Evolutionary conservation across 1,140 invertebrate genomes (phyloP), one percentile per base, ranked within the genome.

Genomic region (Meloidogyne exigua): DNA sequence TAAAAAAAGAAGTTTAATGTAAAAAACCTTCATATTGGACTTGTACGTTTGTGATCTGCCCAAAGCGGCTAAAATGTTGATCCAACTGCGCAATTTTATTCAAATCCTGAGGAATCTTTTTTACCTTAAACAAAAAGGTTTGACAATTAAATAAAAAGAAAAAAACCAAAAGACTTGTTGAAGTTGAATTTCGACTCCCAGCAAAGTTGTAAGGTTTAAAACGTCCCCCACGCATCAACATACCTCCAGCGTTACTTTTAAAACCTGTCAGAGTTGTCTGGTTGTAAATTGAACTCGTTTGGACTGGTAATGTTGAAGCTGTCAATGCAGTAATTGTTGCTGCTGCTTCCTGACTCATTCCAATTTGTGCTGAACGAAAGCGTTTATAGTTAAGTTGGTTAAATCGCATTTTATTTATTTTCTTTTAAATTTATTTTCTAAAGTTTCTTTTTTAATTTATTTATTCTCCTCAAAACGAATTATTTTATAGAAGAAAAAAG

Each of bases 41-140:
- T 21, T 95, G 93, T 76, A 98, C 93, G 88, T 97, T 98, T n/a
- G 94, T 92, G 85, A 98, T 94, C 89, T 93, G 95, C 71, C 96
- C 96, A 88, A 97, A 98, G 86, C 95, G 95, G 57, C 91, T 91
- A 88, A 98, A 98, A 88, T 96, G 95, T 88, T 95, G 93, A 89
- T 98, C 96, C 4, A 98, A 88, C 85, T 94, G 93, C 0, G 93
- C 92, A 80, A 98, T 98, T 82, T 93, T 95, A 88, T 98, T 98
- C 5, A 94, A 85, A 25, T 92, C 92, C 0, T 91, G 90, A 0
- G 95, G 95, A 18, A 98, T 92, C 88, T 96, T 97, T 80, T 93
- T 92, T 69, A 98, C 89, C 88, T 96, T 94, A 32, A 98, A 89
- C 28, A 32, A 32, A 4, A 26, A 11, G 12, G 18, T 2, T 68